A percentile compares a stretch with the other conserved stretches of the same genome.
phyloP scores from a whole-genome alignment of 2,888 invertebrate species.

The Euplexia lucipara region DNA sequence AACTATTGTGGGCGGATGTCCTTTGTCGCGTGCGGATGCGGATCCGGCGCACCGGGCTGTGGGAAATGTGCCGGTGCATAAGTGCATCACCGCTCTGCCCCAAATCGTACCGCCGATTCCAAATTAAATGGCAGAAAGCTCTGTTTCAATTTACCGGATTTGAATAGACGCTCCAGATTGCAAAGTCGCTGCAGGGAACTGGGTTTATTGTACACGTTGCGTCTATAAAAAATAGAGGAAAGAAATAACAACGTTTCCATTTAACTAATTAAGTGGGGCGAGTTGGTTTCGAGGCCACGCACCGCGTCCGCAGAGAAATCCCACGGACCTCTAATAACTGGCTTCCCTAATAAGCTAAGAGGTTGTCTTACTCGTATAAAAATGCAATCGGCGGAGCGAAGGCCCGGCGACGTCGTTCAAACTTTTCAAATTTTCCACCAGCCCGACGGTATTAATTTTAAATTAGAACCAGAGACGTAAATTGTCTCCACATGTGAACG shows the following conservation, averaged over 20 bases:
- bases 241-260: slow-evolving; percentile 81
- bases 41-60: slow-evolving; percentile 81
- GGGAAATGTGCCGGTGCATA: slow-evolving; percentile 87
- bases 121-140: slow-evolving; percentile 80
- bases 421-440: slow-evolving; percentile 90
- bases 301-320: slow-evolving; percentile 83
- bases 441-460: slow-evolving; percentile 87
- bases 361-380: slow-evolving; percentile 88
- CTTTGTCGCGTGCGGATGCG: slow-evolving; percentile 87
- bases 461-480: slow-evolving; percentile 84
- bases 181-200: slow-evolving; percentile 65
- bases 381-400: slow-evolving; percentile 86
- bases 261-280: slow-evolving; percentile 87
- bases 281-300: slow-evolving; percentile 77
- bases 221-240: slow-evolving; percentile 73
- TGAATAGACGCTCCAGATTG: slow-evolving; percentile 70
- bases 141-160: slow-evolving; percentile 79
- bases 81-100: slow-evolving; percentile 85
- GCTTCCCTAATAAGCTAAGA: slow-evolving; percentile 89
- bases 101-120: slow-evolving; percentile 79
- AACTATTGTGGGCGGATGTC: slow-evolving; percentile 90
- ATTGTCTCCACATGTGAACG: slow-evolving; percentile 83
- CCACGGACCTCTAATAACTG: slow-evolving; percentile 85
- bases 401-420: slow-evolving; percentile 85
- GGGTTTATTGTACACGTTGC: slow-evolving; percentile 77